Conservation (phyloP, 2,888 invertebrate genomes). For the Cephus pulcher region DNA sequence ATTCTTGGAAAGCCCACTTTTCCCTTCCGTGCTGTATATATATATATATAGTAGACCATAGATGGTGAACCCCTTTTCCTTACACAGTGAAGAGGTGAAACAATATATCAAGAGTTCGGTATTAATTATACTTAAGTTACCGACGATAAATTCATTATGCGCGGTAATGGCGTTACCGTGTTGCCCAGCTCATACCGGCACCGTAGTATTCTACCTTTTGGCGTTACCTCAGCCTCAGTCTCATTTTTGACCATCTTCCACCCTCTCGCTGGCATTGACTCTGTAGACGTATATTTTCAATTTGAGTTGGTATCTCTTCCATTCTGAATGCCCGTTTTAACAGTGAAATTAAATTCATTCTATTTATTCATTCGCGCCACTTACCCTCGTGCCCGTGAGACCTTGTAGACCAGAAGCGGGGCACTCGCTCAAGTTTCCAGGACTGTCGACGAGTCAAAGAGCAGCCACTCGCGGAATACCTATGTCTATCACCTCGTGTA, state of each 20-base stretch:
- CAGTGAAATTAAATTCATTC: slow-evolving; percentile 45
- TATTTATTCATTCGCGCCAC: slow-evolving; percentile 36
- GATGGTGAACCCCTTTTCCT: neutral
- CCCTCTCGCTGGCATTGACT: slow-evolving; percentile 21
- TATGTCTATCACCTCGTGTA: neutral
- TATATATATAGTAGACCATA: neutral
- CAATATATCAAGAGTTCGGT: slow-evolving; percentile 48
- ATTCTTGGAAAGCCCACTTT: slow-evolving; percentile 5
- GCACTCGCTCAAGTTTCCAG: neutral
- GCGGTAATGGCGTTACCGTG: slow-evolving; percentile 51
- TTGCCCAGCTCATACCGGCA: slow-evolving; percentile 27
- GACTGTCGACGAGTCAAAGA: neutral
- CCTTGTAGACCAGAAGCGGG: neutral
- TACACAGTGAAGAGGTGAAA: slow-evolving; percentile 25
- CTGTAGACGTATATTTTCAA: slow-evolving; percentile 1
- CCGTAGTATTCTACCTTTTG: neutral
- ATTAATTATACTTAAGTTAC: slow-evolving; percentile 51
- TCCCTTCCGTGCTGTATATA: neutral
- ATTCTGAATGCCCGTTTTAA: slow-evolving; percentile 37
- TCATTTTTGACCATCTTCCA: neutral
- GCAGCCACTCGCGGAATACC: neutral
- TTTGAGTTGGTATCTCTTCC: slow-evolving; percentile 18
- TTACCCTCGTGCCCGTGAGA: neutral
- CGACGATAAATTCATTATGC: slow-evolving; percentile 20
- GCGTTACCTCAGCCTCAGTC: neutral